Evolutionary conservation across 1,140 invertebrate genomes (phyloP), one percentile per base, ranked within the genome.

Genomic region (Drosophila sechellia): DNA sequence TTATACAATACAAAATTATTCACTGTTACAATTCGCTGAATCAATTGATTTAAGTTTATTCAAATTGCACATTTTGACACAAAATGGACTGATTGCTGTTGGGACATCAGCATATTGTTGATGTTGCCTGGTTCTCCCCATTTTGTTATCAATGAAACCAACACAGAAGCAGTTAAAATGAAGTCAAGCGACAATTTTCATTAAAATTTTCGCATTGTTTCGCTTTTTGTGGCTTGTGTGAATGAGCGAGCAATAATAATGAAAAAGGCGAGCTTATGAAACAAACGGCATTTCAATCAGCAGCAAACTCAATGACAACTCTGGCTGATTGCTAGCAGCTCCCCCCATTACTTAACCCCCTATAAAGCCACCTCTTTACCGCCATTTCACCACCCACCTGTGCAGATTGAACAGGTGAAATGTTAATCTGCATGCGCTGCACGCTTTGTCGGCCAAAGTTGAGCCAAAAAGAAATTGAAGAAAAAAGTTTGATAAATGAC

Each of bases 121-220:
- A 17, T 31, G 35, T 31, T 58, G 35, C 37, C n/a, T 35, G 35
- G 25, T 40, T 48, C 22, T 31, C 22, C 43, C 37, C 25, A 40
- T 37, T 70, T 63, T 72, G 70, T 83, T 89, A 89, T 89, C 84
- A 80, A 64, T 65, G 59, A 42, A 70, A 55, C 52, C 65, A 53
- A 63, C 79, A 61, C 63, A 70, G 66, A 69, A 48, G 77, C 69
- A 78, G 77, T 90, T 77, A 72, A 80, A 84, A 89, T 84, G 64
- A 90, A 90, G 75, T 90, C 83, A 90, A 89, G 87, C 87, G 87
- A 81, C 87, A 90, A 90, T 90, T 87, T 90, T 90, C 87, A 90
- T 90, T 90, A 87, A 90, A 90, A 90, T 83, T 81, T 84, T 76
- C 65, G 79, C 77, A 90, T 87, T 90, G 84, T 87, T 77, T 75